Percentiles rank a stretch among this genome's conserved stretches.
Conservation (phyloP, 2,113 vertebrate genomes). For the Athene cunicularia region DNA sequence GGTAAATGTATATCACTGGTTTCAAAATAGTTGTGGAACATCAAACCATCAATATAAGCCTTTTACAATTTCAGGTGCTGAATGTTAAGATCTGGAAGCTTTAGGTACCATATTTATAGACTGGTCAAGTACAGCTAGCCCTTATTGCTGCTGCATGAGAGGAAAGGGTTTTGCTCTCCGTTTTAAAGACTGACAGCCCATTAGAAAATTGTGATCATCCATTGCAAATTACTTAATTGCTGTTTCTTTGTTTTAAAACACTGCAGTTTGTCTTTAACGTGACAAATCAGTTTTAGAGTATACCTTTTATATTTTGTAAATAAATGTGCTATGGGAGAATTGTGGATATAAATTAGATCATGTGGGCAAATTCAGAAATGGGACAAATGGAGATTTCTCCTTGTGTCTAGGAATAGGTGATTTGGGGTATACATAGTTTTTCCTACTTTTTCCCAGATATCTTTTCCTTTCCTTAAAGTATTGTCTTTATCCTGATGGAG, state of each 20-base stretch:
- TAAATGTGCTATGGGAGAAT: not conserved
- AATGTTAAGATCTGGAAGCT: not conserved
- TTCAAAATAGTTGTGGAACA: not conserved
- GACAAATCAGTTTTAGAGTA: not conserved
- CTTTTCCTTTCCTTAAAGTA: not conserved
- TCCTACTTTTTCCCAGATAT: not conserved
- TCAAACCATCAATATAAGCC: not conserved
- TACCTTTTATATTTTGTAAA: not conserved
- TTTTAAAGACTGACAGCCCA: not conserved
- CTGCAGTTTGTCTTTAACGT: not conserved
- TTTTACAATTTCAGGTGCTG: not conserved
- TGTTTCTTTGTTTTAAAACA: not conserved
- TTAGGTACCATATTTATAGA: not conserved
- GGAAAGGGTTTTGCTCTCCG: not conserved
- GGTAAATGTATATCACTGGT: slow-evolving; percentile 68
- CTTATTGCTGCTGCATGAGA: not conserved
- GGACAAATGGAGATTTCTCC: not conserved
- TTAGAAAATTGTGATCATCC: not conserved
- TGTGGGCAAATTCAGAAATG: not conserved
- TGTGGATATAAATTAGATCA: not conserved
- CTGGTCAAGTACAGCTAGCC: not conserved
- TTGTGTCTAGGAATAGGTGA: not conserved
- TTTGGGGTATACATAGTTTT: fast-evolving
- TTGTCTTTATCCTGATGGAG: not conserved
- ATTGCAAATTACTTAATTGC: not conserved